Evolutionary conservation across 1,140 invertebrate genomes (phyloP).

Genomic region (Megathymus violae): DNA sequence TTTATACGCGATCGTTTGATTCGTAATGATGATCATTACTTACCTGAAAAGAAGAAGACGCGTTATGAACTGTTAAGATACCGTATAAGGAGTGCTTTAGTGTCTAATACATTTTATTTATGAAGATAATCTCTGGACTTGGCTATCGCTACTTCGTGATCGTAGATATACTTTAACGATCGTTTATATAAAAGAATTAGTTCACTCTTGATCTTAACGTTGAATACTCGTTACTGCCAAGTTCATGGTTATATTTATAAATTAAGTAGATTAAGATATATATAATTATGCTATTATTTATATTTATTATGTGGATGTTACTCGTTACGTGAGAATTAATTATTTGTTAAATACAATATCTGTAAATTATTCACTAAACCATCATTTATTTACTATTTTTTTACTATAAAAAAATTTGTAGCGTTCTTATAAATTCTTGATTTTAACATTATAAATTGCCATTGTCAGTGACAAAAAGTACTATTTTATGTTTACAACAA

Average conservation of each 20-base stretch:
- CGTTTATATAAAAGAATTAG: not conserved
- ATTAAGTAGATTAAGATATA: not conserved
- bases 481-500: too few species aligned
- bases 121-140: not conserved
- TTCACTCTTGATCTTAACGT: not conserved
- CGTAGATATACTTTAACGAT: not conserved
- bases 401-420: too few species aligned
- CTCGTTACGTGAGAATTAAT: too few species aligned
- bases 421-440: too few species aligned
- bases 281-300: too few species aligned
- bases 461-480: too few species aligned
- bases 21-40: conserved; percentile 38
- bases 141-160: not conserved
- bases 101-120: conserved; percentile 20
- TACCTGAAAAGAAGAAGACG: conserved; percentile 55
- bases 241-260: not conserved
- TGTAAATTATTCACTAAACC: too few species aligned
- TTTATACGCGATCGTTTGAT: conserved; percentile 28
- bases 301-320: too few species aligned
- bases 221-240: not conserved
- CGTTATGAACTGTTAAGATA: conserved; percentile 39
- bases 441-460: too few species aligned
- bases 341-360: too few species aligned
- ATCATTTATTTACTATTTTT: too few species aligned
- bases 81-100: conserved; percentile 39